Evolutionary conservation across 2,797 vertebrate species (phyloP).

Genomic region (Diplodus puntazzo): DNA sequence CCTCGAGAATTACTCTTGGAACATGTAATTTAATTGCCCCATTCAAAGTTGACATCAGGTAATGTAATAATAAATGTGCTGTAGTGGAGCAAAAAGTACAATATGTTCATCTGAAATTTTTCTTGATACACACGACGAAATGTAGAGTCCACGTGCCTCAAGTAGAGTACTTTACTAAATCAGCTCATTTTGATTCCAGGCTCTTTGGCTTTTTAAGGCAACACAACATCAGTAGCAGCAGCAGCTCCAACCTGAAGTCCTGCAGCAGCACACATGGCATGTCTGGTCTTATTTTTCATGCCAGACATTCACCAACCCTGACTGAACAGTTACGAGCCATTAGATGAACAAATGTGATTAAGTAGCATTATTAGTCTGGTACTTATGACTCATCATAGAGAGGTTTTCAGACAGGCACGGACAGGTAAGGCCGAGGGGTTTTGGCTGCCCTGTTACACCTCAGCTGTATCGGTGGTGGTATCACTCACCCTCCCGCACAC

Average conservation of each 20-base stretch:
- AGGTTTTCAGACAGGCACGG: constrained; percentile 63
- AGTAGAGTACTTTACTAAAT: background rate
- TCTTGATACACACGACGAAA: background rate
- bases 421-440: constrained; percentile 51
- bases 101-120: background rate
- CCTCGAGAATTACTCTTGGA: no score
- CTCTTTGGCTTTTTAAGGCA: background rate
- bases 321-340: constrained; percentile 15
- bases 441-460: constrained; percentile 22
- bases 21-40: no score
- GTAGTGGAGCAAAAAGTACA: background rate
- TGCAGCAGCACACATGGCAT: constrained; percentile 20
- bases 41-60: no score
- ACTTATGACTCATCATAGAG: constrained; percentile 53
- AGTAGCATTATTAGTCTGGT: constrained; percentile 27
- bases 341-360: constrained; percentile 27
- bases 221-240: background rate
- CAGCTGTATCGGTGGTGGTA: constrained; percentile 13
- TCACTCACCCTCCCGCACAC: background rate
- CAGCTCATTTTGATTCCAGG: constrained; percentile 9
- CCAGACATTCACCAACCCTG: constrained; percentile 20
- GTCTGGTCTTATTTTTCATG: constrained; percentile 40
- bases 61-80: background rate
- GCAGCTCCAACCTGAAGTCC: constrained; percentile 15
- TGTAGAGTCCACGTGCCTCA: background rate